Evolutionary conservation across 2,797 vertebrate species (phyloP).

Genomic region (Phalloptychus januarius): DNA sequence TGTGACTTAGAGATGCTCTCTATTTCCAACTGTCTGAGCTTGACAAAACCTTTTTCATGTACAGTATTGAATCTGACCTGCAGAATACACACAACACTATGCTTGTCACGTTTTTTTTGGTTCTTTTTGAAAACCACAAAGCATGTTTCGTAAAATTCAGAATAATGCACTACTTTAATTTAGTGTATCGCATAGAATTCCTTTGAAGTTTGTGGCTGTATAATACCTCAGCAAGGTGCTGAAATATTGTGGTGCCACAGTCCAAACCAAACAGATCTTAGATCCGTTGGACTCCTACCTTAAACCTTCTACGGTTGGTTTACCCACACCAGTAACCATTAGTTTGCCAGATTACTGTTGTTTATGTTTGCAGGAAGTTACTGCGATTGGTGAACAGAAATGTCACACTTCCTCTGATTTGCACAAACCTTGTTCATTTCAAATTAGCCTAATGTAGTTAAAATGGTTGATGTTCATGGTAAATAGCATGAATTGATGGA

Average conservation of each 20-base stretch:
- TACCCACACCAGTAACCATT: neutral
- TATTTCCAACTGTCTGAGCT: no score
- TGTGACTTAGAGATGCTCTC: no score
- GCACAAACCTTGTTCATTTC: neutral
- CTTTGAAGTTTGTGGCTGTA: no score
- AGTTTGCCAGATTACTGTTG: neutral
- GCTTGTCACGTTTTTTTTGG: no score
- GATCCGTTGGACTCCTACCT: neutral
- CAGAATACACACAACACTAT: no score
- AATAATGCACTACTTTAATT: no score
- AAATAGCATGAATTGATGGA: neutral
- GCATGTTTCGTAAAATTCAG: no score
- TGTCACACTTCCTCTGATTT: neutral
- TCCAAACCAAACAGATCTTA: neutral
- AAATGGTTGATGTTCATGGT: neutral
- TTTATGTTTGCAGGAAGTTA: neutral
- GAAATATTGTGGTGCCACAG: neutral
- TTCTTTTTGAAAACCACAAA: no score
- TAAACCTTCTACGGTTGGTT: neutral
- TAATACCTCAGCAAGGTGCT: neutral
- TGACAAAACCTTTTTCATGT: no score
- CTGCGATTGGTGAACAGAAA: no score
- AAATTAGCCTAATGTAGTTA: neutral
- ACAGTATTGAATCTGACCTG: no score
- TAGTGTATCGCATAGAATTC: no score